Evolutionary conservation across 2,888 invertebrate genomes (phyloP), one percentile per base, ranked within the genome.

Genomic region (Bhutanitis thaidina): DNA sequence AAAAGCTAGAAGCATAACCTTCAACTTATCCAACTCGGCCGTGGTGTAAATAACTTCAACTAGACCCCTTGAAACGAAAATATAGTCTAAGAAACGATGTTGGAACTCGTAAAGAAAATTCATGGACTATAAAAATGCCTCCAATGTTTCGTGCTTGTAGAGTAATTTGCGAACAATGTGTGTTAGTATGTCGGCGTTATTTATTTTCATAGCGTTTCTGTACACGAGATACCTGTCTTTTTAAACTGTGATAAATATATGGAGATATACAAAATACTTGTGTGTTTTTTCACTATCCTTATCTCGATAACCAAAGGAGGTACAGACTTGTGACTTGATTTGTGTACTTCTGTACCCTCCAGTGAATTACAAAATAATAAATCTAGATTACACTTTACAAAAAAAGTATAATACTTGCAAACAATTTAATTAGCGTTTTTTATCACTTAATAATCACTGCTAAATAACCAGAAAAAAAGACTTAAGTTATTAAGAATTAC

Each of bases 121-220:
- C 48, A 49, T 49, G 48, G 48, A 12, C 48, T 29, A 49, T 49
- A 49, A 49, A 49, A 49, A 49, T 43, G 27, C 48, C 36, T 36
- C 35, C 48, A 20, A 49, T 37, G 36, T 27, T 43, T 27, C 27
- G 35, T 36, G 36, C 15, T 27, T 40, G 14, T 12, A 9, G 13
- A 49, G 48, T 27, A 43, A 36, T 49, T 49, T 35, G 16, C 48
- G 41, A 45, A 37, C 30, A 38, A 45, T 45, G 37, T 45, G 37
- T 16, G 37, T 30, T 29, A 12, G 38, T 38, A 38, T 32, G 30
- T 38, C 46, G 38, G 38, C 8, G 45, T 20, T 44, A 10, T 45
- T 15, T 7, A 27, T 37, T 29, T 44, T 14, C 7, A 8, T 27
- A 8, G 1, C 27, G 8, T 27, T 36, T 29, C 29, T 7, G 13